These are phyloP conservation scores for Drosophila ercepeae DNA, from an alignment of 1,140 invertebrate species.

Conservation along the genomic window DNA sequence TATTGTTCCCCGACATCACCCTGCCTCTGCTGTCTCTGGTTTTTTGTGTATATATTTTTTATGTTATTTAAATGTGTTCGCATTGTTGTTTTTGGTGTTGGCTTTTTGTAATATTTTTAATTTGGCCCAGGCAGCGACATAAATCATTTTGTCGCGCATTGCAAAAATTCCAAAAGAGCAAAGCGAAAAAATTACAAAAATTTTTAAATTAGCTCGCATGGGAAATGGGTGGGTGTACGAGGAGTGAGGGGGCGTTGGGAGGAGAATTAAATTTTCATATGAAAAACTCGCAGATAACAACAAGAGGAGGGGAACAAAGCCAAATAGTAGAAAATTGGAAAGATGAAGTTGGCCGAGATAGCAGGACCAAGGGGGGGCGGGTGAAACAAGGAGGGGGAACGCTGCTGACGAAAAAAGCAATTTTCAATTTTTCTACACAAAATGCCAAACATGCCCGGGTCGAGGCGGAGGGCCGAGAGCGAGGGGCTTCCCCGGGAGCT, in stretches of 20 bases:
- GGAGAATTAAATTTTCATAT: conserved; percentile 81
- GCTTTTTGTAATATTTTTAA: conserved; percentile 80
- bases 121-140: conserved; percentile 80
- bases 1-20: not conserved
- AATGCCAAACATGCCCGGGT: conserved; percentile 56
- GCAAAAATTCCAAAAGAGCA: conserved; percentile 81
- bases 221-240: conserved; percentile 14
- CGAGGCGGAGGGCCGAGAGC: not conserved
- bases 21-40: not conserved
- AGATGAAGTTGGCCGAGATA: conserved; percentile 78
- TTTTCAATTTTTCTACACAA: conserved; percentile 81
- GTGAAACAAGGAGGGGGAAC: conserved; percentile 16
- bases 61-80: conserved; percentile 78
- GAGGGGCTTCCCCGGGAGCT: conserved; percentile 18
- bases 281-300: conserved; percentile 63
- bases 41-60: conserved; percentile 46
- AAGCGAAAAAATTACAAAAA: conserved; percentile 81
- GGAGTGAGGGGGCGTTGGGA: not conserved
- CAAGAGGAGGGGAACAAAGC: conserved; percentile 50
- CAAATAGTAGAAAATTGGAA: conserved; percentile 83
- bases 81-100: conserved; percentile 47
- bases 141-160: conserved; percentile 83
- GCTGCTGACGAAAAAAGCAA: conserved; percentile 69
- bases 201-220: conserved; percentile 81
- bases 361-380: conserved; percentile 28